Conservation (phyloP, 1,140 invertebrate species). For the Brachionus paranguensis region DNA sequence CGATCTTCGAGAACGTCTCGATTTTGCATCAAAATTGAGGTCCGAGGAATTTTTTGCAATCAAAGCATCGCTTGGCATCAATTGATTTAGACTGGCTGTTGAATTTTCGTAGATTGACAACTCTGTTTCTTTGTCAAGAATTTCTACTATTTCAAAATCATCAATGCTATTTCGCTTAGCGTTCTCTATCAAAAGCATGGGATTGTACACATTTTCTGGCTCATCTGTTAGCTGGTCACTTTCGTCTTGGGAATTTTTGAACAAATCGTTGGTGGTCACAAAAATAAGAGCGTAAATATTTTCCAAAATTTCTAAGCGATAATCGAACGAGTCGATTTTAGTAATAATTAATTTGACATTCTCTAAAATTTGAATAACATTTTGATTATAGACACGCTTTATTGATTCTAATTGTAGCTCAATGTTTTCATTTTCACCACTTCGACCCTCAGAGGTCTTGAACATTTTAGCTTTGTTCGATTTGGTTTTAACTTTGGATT, state of each 20-base stretch:
- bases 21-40: neutral
- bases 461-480: neutral
- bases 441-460: neutral
- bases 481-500: neutral
- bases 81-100: neutral
- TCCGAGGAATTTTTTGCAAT: neutral
- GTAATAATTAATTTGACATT: slow-evolving; percentile 45
- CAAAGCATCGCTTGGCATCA: neutral
- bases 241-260: neutral
- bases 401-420: neutral
- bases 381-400: neutral
- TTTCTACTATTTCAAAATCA: slow-evolving; percentile 42
- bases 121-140: slow-evolving; percentile 42
- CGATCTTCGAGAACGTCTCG: neutral
- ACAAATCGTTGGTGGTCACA: slow-evolving; percentile 49
- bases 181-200: slow-evolving; percentile 37
- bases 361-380: slow-evolving; percentile 42
- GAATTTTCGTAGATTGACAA: neutral
- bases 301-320: slow-evolving; percentile 55
- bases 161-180: slow-evolving; percentile 43
- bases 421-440: neutral
- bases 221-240: neutral
- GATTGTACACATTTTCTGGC: neutral
- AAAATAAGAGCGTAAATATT: slow-evolving; percentile 57
- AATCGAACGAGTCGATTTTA: slow-evolving; percentile 51